Base-by-base conservation (phyloP, 2,888 invertebrate species). In the Ametastegia equiseti region DNA sequence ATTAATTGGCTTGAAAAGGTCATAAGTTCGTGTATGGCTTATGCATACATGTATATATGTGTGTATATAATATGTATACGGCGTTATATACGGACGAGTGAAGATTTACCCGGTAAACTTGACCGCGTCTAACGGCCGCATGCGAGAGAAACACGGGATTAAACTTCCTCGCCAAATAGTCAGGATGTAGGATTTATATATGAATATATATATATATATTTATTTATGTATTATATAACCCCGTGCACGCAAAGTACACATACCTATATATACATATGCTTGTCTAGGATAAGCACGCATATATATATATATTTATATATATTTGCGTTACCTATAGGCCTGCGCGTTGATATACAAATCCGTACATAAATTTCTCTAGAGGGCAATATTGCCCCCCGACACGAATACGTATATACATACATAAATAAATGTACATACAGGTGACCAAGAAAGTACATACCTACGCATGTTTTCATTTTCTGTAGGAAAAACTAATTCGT, bases 1-100 rank as follows among this genome's bases (percentile, higher is more conserved):
- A 47, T 47, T 50, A 73, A 73, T 73, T 73, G 47, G 50, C 73
- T 47, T 47, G 30, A 30, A 73, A 73, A 73, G 73, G 50, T 73
- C 47, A 9, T 27, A 65, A n/a, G n/a, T n/a, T n/a, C 6, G 15
- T 63, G 2, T 63, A 36, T 33, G 19, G n/a, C n/a, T n/a, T n/a
- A n/a, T n/a, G n/a, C n/a, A 30, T 63, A 13, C n/a, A 63, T 63
- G 30, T 71, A 15, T 71, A 47, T 27, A 7, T 71, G 15, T 47
- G 30, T 47, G n/a, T n/a, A 47, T 15, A 71, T 23, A 27, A 4
- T 42, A 1, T 47, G n/a, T 71, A 23, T 33, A 9, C 6, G 30
- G 30, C 23, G 15, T 39, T 7, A 9, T 2, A 27, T 27, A 30
- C 6, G 30, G 33, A 13, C 63, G 63, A 65, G 2, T 36, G 9